Evolutionary conservation across 2,888 invertebrate genomes (phyloP).

Genomic region (Drosophila neotestacea): DNA sequence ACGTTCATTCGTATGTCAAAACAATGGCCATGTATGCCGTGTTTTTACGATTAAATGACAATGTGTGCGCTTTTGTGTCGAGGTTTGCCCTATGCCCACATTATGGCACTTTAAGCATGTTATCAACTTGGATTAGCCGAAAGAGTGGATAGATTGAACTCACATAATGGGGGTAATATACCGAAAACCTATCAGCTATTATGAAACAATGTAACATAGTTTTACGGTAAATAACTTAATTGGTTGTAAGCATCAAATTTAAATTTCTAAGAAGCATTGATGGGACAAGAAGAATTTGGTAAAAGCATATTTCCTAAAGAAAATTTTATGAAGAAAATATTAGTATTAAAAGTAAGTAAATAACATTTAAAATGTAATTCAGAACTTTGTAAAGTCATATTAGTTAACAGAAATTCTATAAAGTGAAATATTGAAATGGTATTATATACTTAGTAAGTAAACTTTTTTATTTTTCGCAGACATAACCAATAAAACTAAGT

Average conservation of each 20-base stretch:
- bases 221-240: neutral
- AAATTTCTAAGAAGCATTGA: too few species aligned
- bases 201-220: neutral
- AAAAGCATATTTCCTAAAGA: too few species aligned
- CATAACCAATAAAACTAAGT: too few species aligned
- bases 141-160: neutral
- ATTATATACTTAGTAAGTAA: too few species aligned
- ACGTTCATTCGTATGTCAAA: conserved; percentile 22
- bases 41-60: conserved; percentile 21
- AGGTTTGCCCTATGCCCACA: conserved; percentile 5
- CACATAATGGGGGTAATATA: neutral
- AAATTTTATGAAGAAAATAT: too few species aligned
- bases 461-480: too few species aligned
- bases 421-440: too few species aligned
- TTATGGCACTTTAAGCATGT: conserved; percentile 28
- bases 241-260: neutral
- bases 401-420: too few species aligned
- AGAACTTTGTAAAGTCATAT: too few species aligned
- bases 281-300: too few species aligned
- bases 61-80: conserved; percentile 11
- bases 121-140: conserved; percentile 23
- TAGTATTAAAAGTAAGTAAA: too few species aligned
- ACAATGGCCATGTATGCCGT: conserved; percentile 24
- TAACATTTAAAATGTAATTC: too few species aligned
- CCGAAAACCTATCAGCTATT: neutral